Base-by-base conservation (phyloP, 2,888 invertebrate genomes). In the Papilio gigon region DNA sequence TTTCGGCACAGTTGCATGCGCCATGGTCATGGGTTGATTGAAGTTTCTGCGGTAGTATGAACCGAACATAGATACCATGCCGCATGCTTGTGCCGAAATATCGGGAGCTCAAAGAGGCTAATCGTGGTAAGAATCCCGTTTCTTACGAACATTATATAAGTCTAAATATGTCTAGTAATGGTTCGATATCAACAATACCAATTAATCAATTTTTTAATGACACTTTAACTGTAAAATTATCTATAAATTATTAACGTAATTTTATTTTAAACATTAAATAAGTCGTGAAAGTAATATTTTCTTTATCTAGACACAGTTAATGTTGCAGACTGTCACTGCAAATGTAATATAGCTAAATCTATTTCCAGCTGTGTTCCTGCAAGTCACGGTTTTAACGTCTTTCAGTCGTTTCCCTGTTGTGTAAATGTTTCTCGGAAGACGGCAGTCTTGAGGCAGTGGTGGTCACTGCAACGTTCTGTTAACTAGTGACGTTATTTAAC, bases 371-470 rank as follows among this genome's bases (percentile, higher is more conserved):
- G 58, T 63, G 56, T 68, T 47, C 60, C 47, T 25, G 68, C 58
- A 47, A 47, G 68, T 63, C 44, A 37, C 63, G 35, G 53, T 33
- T 56, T 68, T 68, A 56, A 58, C 50, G 63, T 63, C 64, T 65
- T 47, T 30, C 64, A 50, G 47, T 53, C 65, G 33, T 65, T 65
- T 60, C 40, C 59, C 59, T 59, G 68, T 68, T 68, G 65, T 33
- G 68, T 60, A 68, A 68, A 68, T 68, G 40, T 27, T 68, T 65
- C 68, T 37, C 50, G 60, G 68, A 68, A 68, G 30, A 50, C 27
- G 47, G 6, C 60, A 27, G 65, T 65, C 59, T 53, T 50, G 35
- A 50, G 5, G 33, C 20, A 63, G 63, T 60, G 66, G 11, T 56
- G 67, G 56, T 30, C 22, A n/a, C 14, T n/a, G 27, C 17, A 27